These are phyloP conservation scores for Athrips mouffetella DNA, from an alignment of 2,888 invertebrate genomes.

Conservation along the genomic window DNA sequence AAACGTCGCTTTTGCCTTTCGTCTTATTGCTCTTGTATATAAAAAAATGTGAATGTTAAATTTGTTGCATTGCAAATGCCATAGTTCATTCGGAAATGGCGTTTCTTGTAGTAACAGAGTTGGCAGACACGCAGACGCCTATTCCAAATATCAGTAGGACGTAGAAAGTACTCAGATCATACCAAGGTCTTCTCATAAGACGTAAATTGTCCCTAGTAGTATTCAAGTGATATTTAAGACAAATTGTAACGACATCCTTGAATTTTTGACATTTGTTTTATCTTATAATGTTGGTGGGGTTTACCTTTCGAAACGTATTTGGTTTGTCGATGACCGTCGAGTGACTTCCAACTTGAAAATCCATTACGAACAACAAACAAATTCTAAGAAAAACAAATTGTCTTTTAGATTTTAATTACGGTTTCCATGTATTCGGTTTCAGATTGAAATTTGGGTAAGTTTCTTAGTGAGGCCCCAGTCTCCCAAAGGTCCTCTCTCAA, in stretches of 20 bases:
- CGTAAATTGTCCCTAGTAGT: not conserved
- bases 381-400: too few relatives aligned
- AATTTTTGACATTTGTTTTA: not conserved
- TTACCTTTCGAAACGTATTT: too few relatives aligned
- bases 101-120: slow-evolving; percentile 51
- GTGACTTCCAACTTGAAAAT: too few relatives aligned
- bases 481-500: slow-evolving; percentile 23
- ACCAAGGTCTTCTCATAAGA: slow-evolving; percentile 12
- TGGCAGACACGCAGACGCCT: slow-evolving; percentile 54
- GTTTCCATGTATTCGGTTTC: too few relatives aligned
- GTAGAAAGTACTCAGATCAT: slow-evolving; percentile 45
- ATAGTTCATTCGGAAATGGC: slow-evolving; percentile 59
- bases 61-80: slow-evolving; percentile 50
- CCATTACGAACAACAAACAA: too few relatives aligned
- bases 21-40: too few relatives aligned
- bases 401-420: too few relatives aligned
- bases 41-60: too few relatives aligned
- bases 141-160: slow-evolving; percentile 68
- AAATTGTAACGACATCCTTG: not conserved
- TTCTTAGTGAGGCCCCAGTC: slow-evolving; percentile 12
- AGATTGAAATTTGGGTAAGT: not conserved
- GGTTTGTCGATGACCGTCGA: too few relatives aligned
- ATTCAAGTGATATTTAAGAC: slow-evolving; percentile 1
- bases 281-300: too few relatives aligned
- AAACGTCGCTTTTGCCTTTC: too few relatives aligned